phyloP scores from a whole-genome alignment of 2,797 vertebrate genomes.

The Megalops cyprinoides region DNA sequence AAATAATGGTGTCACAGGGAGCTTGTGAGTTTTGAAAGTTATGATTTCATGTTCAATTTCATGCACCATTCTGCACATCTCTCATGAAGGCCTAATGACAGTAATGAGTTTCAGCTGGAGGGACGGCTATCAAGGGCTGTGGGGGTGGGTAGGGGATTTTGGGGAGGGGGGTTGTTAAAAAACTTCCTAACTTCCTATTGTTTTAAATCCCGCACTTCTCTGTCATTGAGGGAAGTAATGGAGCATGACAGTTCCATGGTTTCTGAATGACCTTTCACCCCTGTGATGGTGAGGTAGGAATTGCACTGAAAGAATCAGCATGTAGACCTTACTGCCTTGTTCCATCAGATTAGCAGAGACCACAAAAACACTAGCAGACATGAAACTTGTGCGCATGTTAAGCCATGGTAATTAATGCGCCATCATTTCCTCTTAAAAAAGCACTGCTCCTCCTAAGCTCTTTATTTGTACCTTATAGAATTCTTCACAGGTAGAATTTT shows the following conservation, averaged over 20 bases:
- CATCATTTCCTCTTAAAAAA: not conserved
- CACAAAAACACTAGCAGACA: conserved; percentile 65
- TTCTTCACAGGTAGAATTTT: not conserved
- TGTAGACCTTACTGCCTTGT: conserved; percentile 63
- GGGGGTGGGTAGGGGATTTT: not conserved
- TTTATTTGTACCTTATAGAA: not conserved
- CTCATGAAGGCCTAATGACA: conserved; percentile 35
- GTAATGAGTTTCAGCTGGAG: conserved; percentile 42
- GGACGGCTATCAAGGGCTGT: not conserved
- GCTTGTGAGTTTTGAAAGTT: not conserved
- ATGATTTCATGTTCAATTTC: not conserved
- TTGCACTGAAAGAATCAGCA: conserved; percentile 24
- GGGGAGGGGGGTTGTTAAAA: conserved; percentile 32
- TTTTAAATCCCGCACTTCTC: conserved; percentile 37
- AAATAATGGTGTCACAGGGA: not conserved
- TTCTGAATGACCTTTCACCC: conserved; percentile 67
- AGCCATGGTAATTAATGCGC: conserved; percentile 45
- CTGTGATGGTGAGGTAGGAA: conserved; percentile 69
- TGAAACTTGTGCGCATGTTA: conserved; percentile 61
- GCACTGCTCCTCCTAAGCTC: not conserved
- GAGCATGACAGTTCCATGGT: conserved; percentile 74
- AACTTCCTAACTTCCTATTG: conserved; percentile 20
- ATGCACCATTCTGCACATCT: not conserved
- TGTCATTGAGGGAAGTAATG: conserved; percentile 65
- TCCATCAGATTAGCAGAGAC: conserved; percentile 67